These are phyloP conservation scores for Sebastes itinus DNA, from an alignment of 2,797 vertebrate species.

Conservation along the genomic window DNA sequence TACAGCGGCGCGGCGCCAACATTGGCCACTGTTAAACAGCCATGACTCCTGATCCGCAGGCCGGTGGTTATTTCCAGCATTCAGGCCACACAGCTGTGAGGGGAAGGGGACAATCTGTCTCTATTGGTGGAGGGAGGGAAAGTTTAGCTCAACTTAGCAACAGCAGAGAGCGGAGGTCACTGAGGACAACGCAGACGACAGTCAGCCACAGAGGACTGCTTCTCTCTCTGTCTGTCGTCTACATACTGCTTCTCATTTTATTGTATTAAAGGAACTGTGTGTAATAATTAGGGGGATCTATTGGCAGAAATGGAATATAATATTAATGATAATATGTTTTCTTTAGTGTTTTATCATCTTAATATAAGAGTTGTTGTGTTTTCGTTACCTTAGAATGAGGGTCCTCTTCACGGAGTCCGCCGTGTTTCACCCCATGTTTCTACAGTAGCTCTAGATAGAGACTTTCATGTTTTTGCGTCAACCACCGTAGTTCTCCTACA, in stretches of 20 bases:
- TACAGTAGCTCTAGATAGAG: too few species aligned
- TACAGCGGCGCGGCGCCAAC: slow-evolving; percentile 49
- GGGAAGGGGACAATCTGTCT: slow-evolving; percentile 67
- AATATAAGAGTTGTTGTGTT: too few species aligned
- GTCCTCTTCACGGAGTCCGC: too few species aligned
- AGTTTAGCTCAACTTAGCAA: slow-evolving; percentile 71
- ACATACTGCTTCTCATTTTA: neutral
- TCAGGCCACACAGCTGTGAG: slow-evolving; percentile 79
- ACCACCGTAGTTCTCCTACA: too few species aligned
- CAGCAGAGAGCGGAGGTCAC: slow-evolving; percentile 61
- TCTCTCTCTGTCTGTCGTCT: neutral
- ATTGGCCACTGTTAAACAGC: slow-evolving; percentile 73
- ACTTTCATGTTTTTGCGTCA: too few species aligned
- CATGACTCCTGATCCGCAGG: slow-evolving; percentile 72
- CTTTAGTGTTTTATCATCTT: too few species aligned
- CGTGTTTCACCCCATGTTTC: too few species aligned
- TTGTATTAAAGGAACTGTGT: neutral
- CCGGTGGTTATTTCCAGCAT: slow-evolving; percentile 81
- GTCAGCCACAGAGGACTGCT: slow-evolving; percentile 13
- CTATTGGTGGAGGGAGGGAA: slow-evolving; percentile 64
- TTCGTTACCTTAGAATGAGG: too few species aligned
- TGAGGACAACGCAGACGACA: slow-evolving; percentile 57
- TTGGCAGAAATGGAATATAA: too few species aligned
- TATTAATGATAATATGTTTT: too few species aligned
- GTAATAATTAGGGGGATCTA: too few species aligned